These are phyloP conservation scores for fruit fly (Drosophila melanogaster) DNA, from an alignment of 1,140 invertebrate species.

Conservation along the genomic window Release_6_plus_ISO1_MT NT_033777.3:31641501-31642000, in stretches of 20 bases:
- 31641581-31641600: conserved; percentile 24
- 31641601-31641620: conserved; percentile 69
- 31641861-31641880: conserved; percentile 72
- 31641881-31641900: conserved; percentile 47
- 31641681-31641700: conserved; percentile 43
- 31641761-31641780: conserved; percentile 2
- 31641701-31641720: conserved; percentile 77
- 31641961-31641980: conserved; percentile 55
- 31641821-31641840: conserved; percentile 67
- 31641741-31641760: conserved; percentile 60
- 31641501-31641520: conserved; percentile 77
- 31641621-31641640: conserved; percentile 44
- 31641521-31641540: conserved; percentile 1
- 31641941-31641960: conserved; percentile 82
- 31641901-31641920: conserved; percentile 54
- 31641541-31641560: conserved; percentile 17
- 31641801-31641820: conserved; percentile 57
- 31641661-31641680: conserved; percentile 12
- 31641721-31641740: conserved; percentile 70
- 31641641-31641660: conserved; percentile 9
- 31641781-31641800: neutral
- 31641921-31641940: conserved; percentile 82
- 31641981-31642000: conserved; percentile 27
- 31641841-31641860: conserved; percentile 69
- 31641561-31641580: conserved; percentile 7